A percentile compares a stretch with the other conserved stretches of the same genome.
Evolutionary conservation across 1,140 invertebrate species (phyloP).

Genomic region (Pachypsylla venusta): DNA sequence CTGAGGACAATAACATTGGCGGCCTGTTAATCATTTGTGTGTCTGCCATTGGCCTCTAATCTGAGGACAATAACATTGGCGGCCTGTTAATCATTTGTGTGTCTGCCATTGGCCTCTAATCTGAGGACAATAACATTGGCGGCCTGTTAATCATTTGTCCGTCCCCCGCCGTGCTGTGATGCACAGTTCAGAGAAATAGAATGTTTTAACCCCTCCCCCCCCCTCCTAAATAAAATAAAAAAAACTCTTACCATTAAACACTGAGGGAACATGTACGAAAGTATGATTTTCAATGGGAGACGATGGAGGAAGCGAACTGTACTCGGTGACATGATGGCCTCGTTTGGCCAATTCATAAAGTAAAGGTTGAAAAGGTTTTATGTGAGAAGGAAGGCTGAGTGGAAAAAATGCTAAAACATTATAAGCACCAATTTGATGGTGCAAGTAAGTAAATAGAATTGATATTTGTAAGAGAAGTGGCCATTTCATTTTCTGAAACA

Average conservation of each 20-base stretch:
- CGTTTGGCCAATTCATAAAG: constrained; percentile 25
- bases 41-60: too few relatives aligned
- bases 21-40: background rate
- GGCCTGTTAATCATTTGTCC: background rate
- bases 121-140: too few relatives aligned
- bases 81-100: background rate
- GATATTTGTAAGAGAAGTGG: too few relatives aligned
- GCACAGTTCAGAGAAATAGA: background rate
- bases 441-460: too few relatives aligned
- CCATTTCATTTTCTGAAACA: too few relatives aligned
- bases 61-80: too few relatives aligned
- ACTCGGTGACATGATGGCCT: constrained; percentile 28
- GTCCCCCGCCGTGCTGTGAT: too few relatives aligned
- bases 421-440: too few relatives aligned
- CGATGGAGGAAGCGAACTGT: background rate
- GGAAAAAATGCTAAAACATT: background rate
- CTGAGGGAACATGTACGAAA: background rate
- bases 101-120: too few relatives aligned
- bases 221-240: background rate
- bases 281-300: background rate
- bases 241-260: background rate
- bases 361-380: constrained; percentile 25
- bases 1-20: too few relatives aligned
- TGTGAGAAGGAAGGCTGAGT: background rate
- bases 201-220: too few relatives aligned